Conservation (phyloP, 2,888 invertebrate genomes). For the Helobdella robusta region DNA sequence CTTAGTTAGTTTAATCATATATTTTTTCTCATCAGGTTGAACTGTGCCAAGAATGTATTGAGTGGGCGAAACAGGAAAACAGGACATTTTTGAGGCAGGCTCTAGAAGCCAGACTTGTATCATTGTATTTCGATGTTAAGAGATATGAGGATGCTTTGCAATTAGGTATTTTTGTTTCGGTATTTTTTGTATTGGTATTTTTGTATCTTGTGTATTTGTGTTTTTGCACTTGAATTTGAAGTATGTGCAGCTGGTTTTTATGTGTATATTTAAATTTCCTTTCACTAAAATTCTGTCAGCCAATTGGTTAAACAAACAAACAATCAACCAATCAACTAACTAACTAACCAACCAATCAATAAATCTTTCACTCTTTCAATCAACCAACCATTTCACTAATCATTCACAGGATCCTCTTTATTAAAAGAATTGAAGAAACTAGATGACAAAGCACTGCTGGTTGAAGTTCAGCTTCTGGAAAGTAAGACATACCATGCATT, state of each 20-base stretch:
- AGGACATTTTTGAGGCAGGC: slow-evolving; percentile 93
- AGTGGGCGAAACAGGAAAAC: slow-evolving; percentile 96
- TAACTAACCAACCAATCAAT: too few species aligned
- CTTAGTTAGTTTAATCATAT: too few species aligned
- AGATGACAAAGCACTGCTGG: slow-evolving; percentile 95
- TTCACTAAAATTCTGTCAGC: too few species aligned
- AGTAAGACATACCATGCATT: slow-evolving; percentile 97
- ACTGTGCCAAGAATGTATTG: slow-evolving; percentile 76
- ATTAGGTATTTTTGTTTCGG: slow-evolving; percentile 43
- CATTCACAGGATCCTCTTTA: slow-evolving; percentile 59
- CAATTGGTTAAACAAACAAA: slow-evolving; percentile 10
- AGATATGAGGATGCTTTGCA: slow-evolving; percentile 46
- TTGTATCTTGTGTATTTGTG: too few species aligned
- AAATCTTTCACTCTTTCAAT: too few species aligned
- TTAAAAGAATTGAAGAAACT: slow-evolving; percentile 92
- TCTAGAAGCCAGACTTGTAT: slow-evolving; percentile 83
- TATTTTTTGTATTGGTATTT: neutral
- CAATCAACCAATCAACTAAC: too few species aligned
- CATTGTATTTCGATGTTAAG: slow-evolving; percentile 62
- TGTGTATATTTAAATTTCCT: neutral
- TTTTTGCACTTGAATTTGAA: too few species aligned
- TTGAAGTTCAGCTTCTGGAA: slow-evolving; percentile 93
- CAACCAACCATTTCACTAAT: neutral
- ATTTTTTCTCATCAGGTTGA: slow-evolving; percentile 47
- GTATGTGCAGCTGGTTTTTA: too few species aligned